A percentile compares a stretch with the other conserved stretches of the same genome.
phyloP scores from a whole-genome alignment of 2,113 vertebrate species.

The Paracanthobrama guichenoti region DNA sequence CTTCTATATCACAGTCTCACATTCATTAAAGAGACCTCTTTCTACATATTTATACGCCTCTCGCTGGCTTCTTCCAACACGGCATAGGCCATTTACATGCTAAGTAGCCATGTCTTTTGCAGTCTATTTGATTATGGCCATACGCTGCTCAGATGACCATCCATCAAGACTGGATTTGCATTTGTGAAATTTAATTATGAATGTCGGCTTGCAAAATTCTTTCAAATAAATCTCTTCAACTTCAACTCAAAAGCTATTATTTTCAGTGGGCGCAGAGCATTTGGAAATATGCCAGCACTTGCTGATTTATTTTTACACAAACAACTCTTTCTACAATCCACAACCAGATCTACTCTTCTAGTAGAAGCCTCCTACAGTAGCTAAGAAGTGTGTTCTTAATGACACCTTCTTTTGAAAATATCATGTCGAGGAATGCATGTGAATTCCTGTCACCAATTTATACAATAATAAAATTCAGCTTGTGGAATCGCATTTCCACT shows the following conservation, averaged over 20 bases:
- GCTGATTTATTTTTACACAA: slow-evolving; percentile 73
- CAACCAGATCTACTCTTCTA: slow-evolving; percentile 33
- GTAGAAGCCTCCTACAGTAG: not conserved
- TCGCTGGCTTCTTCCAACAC: slow-evolving; percentile 11
- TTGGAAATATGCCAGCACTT: slow-evolving; percentile 63
- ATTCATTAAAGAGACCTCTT: slow-evolving; percentile 32
- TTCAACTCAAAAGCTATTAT: slow-evolving; percentile 57
- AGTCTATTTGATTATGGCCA: slow-evolving; percentile 66
- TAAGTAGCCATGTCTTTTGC: slow-evolving; percentile 73
- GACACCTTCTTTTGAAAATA: slow-evolving; percentile 40
- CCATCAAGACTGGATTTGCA: slow-evolving; percentile 74
- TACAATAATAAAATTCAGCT: slow-evolving; percentile 45
- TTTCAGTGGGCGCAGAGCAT: slow-evolving; percentile 14
- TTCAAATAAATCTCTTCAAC: slow-evolving; percentile 67
- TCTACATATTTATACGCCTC: slow-evolving; percentile 47
- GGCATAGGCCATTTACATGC: slow-evolving; percentile 76
- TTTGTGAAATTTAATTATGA: slow-evolving; percentile 78
- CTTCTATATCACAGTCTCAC: slow-evolving; percentile 32
- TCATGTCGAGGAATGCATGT: slow-evolving; percentile 17
- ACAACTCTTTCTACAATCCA: slow-evolving; percentile 50
- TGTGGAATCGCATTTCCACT: slow-evolving; percentile 51
- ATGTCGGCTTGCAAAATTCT: slow-evolving; percentile 65
- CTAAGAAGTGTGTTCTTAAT: slow-evolving; percentile 45
- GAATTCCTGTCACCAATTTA: slow-evolving; percentile 40
- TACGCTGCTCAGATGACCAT: slow-evolving; percentile 67